Evolutionary conservation across 1,140 invertebrate genomes (phyloP).

Genomic region (Pachyrhynchus sulphureomaculatus): DNA sequence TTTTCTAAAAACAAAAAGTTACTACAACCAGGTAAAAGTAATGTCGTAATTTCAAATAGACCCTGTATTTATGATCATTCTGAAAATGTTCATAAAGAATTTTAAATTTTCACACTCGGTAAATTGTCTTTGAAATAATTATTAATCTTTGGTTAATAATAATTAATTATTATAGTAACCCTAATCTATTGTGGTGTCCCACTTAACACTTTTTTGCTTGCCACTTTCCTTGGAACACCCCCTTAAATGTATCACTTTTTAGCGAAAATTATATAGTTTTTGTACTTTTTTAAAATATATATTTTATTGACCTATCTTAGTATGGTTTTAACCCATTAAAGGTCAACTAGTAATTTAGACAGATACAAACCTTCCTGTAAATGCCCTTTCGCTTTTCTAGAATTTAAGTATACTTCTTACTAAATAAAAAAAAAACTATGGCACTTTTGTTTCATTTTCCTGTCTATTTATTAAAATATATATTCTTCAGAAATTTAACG

Average conservation of each 20-base stretch:
- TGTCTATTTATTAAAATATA: background rate
- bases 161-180: background rate
- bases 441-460: background rate
- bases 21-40: too few relatives aligned
- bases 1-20: too few relatives aligned
- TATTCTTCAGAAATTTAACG: background rate
- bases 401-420: too few relatives aligned
- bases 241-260: background rate
- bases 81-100: background rate
- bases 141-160: background rate
- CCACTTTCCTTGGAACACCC: background rate
- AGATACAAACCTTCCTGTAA: background rate
- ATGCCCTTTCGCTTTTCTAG: background rate
- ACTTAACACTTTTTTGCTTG: background rate
- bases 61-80: too few relatives aligned
- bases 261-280: background rate
- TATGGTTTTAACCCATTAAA: background rate
- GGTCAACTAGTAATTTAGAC: too few relatives aligned
- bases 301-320: background rate
- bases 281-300: conserved; percentile 2
- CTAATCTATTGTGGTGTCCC: background rate
- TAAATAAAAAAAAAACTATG: too few relatives aligned
- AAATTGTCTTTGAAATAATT: conserved; percentile 1
- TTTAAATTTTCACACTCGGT: background rate
- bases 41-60: too few relatives aligned